Conservation (phyloP, 2,888 invertebrate species). For the Hydrotaea diabolus region DNA sequence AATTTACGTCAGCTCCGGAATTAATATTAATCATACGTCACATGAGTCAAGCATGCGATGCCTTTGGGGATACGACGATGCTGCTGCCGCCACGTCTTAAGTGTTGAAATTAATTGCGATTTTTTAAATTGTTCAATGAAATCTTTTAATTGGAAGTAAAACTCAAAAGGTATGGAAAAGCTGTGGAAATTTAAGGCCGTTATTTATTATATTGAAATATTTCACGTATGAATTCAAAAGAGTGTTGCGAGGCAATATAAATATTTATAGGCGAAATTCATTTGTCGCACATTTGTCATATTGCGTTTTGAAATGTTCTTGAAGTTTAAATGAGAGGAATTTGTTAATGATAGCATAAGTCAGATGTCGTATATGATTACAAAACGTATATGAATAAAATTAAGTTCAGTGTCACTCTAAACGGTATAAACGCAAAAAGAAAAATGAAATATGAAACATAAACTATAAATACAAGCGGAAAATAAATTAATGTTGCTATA, state of each 20-base stretch:
- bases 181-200: not conserved
- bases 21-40: constrained; percentile 25
- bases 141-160: not conserved
- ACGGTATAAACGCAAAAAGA: no score
- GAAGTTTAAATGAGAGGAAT: no score
- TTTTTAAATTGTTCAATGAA: not conserved
- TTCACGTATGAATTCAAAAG: not conserved
- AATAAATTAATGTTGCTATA: no score
- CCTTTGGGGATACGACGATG: no score
- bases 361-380: no score
- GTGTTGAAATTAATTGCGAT: not conserved
- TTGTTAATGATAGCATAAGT: no score
- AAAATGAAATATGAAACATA: no score
- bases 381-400: no score
- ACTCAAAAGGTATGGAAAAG: not conserved
- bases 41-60: not conserved
- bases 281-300: no score
- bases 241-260: not conserved
- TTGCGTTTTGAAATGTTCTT: not conserved
- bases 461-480: no score
- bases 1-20: not conserved
- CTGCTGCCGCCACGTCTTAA: no score
- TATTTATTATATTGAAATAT: not conserved
- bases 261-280: not conserved
- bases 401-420: no score